Evolutionary conservation across 2,113 vertebrate species (phyloP).

Genomic region (Budorcas taxicolor): DNA sequence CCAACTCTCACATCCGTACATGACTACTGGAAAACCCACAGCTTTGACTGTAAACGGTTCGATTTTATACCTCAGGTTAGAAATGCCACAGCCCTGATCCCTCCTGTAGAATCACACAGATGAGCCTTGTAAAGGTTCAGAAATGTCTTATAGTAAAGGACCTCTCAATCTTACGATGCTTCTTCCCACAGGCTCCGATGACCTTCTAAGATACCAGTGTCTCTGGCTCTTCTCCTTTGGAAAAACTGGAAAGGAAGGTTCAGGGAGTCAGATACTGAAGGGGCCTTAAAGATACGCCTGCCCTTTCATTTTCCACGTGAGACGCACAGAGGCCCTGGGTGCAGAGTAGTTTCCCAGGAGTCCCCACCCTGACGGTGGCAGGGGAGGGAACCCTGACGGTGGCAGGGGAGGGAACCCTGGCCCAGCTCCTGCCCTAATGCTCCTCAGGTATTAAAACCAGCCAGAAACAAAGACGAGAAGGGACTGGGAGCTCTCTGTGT

Average conservation of each 20-base stretch:
- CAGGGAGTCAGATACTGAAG: neutral
- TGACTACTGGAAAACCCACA: neutral
- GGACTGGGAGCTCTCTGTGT: neutral
- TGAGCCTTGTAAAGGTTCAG: neutral
- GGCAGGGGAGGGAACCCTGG: neutral
- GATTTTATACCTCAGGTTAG: neutral
- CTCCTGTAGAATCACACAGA: neutral
- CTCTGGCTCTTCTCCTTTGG: neutral
- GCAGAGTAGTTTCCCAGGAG: neutral
- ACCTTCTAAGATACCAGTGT: neutral
- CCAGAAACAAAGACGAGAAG: neutral
- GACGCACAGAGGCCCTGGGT: neutral
- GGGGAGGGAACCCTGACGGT: accelerated
- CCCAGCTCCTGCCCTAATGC: neutral
- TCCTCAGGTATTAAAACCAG: neutral
- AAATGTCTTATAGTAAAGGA: neutral
- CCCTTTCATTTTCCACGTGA: neutral
- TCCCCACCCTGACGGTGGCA: accelerated
- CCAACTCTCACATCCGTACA: neutral
- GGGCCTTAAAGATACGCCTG: neutral
- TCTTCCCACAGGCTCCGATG: too few species aligned
- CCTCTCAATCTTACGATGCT: neutral
- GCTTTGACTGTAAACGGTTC: neutral
- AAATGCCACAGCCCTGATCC: neutral
- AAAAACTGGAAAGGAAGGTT: neutral